Evolutionary conservation across 2,797 vertebrate genomes (phyloP).

Genomic region (Paratrypauchen microcephalus): DNA sequence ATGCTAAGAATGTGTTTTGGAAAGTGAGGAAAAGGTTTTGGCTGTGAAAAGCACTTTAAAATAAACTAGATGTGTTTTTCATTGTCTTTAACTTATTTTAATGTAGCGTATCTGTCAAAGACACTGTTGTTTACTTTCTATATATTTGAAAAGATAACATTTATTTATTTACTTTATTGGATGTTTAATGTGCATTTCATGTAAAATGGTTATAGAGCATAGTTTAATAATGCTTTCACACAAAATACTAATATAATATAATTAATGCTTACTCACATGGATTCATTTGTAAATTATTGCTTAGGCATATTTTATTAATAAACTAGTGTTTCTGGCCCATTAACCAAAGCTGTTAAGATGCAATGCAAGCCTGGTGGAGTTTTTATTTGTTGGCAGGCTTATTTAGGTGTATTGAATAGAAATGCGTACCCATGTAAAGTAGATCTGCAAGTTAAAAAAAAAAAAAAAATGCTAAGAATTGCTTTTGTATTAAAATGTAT

Average conservation of each 20-base stretch:
- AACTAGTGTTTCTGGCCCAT: neutral
- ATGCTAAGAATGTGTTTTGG: no score
- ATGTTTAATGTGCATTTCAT: neutral
- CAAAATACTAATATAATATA: neutral
- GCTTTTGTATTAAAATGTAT: neutral
- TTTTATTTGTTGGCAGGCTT: neutral
- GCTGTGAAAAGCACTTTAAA: no score
- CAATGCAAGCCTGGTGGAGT: neutral
- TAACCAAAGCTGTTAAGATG: neutral
- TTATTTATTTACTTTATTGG: no score
- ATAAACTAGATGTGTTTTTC: no score
- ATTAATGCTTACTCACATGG: neutral
- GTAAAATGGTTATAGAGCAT: neutral
- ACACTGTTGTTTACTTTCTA: no score
- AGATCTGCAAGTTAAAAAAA: neutral
- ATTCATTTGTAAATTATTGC: neutral
- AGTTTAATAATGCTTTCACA: neutral
- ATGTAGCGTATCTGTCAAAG: neutral
- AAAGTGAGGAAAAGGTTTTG: no score
- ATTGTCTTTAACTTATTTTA: neutral
- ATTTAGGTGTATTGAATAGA: neutral
- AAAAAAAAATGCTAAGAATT: neutral
- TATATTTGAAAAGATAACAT: no score
- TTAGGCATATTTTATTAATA: constrained; percentile 1
- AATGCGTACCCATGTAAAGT: neutral